Evolutionary conservation across 2,113 vertebrate genomes (phyloP).

Genomic region (Tyto alba): DNA sequence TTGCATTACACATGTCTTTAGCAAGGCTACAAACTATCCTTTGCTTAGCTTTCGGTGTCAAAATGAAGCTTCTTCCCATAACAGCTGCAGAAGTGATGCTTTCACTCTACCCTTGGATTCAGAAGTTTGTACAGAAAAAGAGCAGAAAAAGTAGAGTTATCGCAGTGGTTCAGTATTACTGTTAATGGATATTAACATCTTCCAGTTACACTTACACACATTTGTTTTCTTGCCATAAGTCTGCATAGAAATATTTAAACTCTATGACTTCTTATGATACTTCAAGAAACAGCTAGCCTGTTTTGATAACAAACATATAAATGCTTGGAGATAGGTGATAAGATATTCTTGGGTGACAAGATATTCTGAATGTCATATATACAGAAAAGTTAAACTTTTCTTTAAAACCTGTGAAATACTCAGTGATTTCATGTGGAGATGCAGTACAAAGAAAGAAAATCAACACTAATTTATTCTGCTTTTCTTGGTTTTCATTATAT

Average conservation of each 20-base stretch:
- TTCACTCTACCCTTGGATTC: background rate
- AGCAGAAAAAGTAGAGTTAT: background rate
- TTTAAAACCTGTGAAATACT: background rate
- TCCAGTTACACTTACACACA: background rate
- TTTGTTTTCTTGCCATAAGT: background rate
- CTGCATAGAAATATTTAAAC: background rate
- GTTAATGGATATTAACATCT: background rate
- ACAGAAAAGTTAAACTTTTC: background rate
- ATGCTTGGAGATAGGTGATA: background rate
- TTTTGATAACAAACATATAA: background rate
- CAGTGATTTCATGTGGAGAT: background rate
- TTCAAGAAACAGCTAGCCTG: background rate
- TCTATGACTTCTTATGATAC: background rate
- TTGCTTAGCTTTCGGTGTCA: background rate
- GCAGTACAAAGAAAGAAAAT: background rate
- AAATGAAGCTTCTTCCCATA: background rate
- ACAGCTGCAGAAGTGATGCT: background rate
- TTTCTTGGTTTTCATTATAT: background rate
- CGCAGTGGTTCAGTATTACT: accelerated
- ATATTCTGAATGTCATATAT: background rate
- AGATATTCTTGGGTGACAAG: background rate
- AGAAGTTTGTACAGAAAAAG: background rate
- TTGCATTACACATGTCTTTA: background rate
- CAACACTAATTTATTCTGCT: background rate
- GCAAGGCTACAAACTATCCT: background rate